Evolutionary conservation across 2,888 invertebrate genomes (phyloP), one percentile per base, ranked within the genome.

Genomic region (Dicycla oo): DNA sequence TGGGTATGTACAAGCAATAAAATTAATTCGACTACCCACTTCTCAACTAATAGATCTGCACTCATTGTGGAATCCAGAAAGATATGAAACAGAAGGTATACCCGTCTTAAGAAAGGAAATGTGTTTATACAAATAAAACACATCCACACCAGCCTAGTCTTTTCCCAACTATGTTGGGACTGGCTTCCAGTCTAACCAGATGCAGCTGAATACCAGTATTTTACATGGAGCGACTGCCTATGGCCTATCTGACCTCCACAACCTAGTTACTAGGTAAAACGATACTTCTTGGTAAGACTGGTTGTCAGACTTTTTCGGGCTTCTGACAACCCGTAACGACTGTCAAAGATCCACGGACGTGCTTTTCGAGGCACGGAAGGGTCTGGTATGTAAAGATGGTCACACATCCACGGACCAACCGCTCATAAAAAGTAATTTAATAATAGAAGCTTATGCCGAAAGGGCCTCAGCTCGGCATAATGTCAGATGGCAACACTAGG

Each of bases 21-120:
- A 69, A 81, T 84, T 81, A 81, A 84, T 73, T 76, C 74, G 34
- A 66, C 78, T 70, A 64, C 84, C 84, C 85, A 85, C 85, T 73
- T 81, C n/a, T 69, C 54, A 76, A 68, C 67, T 80, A 68, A 81
- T 82, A 70, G 53, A 65, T 56, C 45, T 43, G 53, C 51, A 54
- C 45, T 58, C n/a, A 38, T 69, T 67, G 60, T 64, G 63, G 49
- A 53, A 57, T 81, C 60, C 20, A 45, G n/a, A 47, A 23, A 66
- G 20, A 20, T 15, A 2, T 18, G 15, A 38, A 43, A 5, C 68
- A 80, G 66, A 81, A 62, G 62, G 30, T 30, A 18, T 34, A 15
- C 26, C 0, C 2, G 13, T 15, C 45, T 8, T 15, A 30, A 3
- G 45, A 45, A 30, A 61, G 26, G 13, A 45, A 13, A 10, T 40